phyloP scores from a whole-genome alignment of 2,797 vertebrate species.

The Arrhamphus sclerolepis region DNA sequence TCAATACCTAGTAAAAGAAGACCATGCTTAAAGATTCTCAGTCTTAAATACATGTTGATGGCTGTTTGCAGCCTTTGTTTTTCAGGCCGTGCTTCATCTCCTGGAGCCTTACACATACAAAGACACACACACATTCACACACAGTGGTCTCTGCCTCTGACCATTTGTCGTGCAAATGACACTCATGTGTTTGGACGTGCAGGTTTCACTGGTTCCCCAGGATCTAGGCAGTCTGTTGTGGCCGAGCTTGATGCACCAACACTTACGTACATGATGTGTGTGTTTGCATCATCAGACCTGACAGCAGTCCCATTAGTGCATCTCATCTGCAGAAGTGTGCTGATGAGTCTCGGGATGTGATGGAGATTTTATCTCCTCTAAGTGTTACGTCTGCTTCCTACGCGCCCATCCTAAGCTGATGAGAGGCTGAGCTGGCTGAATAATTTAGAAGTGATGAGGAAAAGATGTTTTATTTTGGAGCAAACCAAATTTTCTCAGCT shows the following conservation, averaged over 20 bases:
- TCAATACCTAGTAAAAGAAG: background rate
- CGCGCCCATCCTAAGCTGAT: slow-evolving; percentile 36
- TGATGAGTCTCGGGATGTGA: slow-evolving; percentile 21
- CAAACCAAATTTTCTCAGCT: slow-evolving; percentile 23
- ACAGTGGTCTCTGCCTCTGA: slow-evolving; percentile 8
- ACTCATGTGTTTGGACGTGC: slow-evolving; percentile 32
- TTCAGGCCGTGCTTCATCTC: background rate
- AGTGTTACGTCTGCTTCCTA: slow-evolving; percentile 38
- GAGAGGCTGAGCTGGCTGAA: slow-evolving; percentile 48
- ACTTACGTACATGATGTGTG: slow-evolving; percentile 6
- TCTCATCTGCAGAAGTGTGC: slow-evolving; percentile 39
- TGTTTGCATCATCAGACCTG: slow-evolving; percentile 1
- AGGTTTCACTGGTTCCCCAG: slow-evolving; percentile 19
- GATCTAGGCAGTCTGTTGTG: slow-evolving; percentile 11
- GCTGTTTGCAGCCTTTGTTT: slow-evolving; percentile 16
- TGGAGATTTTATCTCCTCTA: slow-evolving; percentile 50
- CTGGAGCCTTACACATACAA: background rate
- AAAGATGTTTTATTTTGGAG: slow-evolving; percentile 37
- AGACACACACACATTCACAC: slow-evolving; percentile 11
- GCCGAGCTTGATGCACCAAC: background rate
- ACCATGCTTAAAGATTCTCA: background rate
- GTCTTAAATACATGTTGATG: background rate
- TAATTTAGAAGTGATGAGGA: slow-evolving; percentile 48
- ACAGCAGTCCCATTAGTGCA: slow-evolving; percentile 24
- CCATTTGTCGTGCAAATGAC: slow-evolving; percentile 30